Conservation (phyloP, 1,140 invertebrate genomes). For the Platyura marginata region DNA sequence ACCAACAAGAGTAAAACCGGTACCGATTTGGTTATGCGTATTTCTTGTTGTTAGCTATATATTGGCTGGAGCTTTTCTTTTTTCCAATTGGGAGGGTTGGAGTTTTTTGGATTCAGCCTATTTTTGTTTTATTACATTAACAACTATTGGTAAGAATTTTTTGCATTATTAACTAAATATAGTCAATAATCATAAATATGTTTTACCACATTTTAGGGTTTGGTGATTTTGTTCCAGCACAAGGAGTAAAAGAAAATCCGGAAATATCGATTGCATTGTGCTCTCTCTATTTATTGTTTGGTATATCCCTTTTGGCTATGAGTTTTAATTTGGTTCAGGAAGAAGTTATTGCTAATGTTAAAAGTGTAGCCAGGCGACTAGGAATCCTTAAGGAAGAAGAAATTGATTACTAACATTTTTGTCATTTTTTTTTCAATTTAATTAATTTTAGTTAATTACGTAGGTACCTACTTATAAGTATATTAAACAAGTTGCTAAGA, state of each 20-base stretch:
- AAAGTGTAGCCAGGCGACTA: slow-evolving; percentile 57
- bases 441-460: no score
- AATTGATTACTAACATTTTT: slow-evolving; percentile 20
- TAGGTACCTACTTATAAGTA: no score
- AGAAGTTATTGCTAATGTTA: slow-evolving; percentile 74
- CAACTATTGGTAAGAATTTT: slow-evolving; percentile 54
- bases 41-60: slow-evolving; percentile 79
- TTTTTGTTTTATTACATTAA: slow-evolving; percentile 90
- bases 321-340: slow-evolving; percentile 95
- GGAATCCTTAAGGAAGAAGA: slow-evolving; percentile 69
- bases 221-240: slow-evolving; percentile 83
- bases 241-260: slow-evolving; percentile 45
- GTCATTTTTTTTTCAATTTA: no score
- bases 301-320: slow-evolving; percentile 91
- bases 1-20: slow-evolving; percentile 32
- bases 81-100: slow-evolving; percentile 78
- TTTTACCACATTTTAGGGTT: slow-evolving; percentile 36
- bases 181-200: background rate
- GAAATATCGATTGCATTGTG: slow-evolving; percentile 75
- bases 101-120: slow-evolving; percentile 78
- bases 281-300: slow-evolving; percentile 78
- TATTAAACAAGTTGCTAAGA: no score
- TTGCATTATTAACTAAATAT: background rate
- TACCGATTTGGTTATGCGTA: slow-evolving; percentile 82
- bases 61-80: slow-evolving; percentile 68